These are phyloP conservation scores for Cyprichromis sp. DNA, from an alignment of 2,113 vertebrate species.

Conservation along the genomic window DNA sequence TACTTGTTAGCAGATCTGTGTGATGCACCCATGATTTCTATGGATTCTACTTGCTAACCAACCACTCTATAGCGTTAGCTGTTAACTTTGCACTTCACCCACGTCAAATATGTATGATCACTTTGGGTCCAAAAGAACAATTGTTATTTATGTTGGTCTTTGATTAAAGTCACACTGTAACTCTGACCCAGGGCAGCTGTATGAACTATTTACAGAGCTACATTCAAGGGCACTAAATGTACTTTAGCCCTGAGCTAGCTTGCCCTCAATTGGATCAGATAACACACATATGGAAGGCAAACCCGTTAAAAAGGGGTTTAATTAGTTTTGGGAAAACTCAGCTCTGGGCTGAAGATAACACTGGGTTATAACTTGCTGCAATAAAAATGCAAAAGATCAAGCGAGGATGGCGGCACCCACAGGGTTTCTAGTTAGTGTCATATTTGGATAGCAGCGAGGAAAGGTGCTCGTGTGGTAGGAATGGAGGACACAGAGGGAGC, in stretches of 20 bases:
- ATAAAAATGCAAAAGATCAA: slow-evolving; percentile 30
- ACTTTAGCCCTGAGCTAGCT: not conserved
- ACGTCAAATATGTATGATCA: not conserved
- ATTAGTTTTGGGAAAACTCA: slow-evolving; percentile 37
- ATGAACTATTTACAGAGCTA: not conserved
- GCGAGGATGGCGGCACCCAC: not conserved
- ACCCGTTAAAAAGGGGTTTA: slow-evolving; percentile 15
- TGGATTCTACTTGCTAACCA: not conserved
- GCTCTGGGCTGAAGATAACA: slow-evolving; percentile 8
- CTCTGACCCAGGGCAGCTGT: not conserved
- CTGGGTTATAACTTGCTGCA: not conserved
- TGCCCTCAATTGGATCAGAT: not conserved
- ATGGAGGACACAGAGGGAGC: not conserved
- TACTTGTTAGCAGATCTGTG: not conserved
- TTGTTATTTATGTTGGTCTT: not conserved
- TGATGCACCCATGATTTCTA: not conserved
- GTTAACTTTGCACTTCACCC: not conserved
- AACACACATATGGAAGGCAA: not conserved
- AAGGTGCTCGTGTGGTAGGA: not conserved
- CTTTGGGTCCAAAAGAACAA: not conserved
- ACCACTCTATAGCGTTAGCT: not conserved
- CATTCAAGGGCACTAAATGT: not conserved
- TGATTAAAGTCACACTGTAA: not conserved
- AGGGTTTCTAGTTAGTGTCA: slow-evolving; percentile 3
- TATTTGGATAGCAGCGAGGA: not conserved